These are phyloP conservation scores for Myotis vivesi DNA, from an alignment of 2,797 vertebrate species.

Conservation along the genomic window DNA sequence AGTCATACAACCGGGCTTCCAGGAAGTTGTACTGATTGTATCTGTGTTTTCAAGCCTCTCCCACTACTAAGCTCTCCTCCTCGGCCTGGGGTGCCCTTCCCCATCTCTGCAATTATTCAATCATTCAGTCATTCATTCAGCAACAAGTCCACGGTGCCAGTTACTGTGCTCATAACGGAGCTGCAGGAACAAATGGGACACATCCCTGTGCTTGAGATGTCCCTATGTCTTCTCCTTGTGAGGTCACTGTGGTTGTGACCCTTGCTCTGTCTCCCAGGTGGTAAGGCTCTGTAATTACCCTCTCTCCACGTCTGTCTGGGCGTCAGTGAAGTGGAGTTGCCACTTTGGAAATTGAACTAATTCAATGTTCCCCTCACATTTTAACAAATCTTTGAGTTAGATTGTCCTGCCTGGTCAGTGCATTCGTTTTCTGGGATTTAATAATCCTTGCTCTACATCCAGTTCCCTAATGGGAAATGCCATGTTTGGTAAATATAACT, in stretches of 20 bases:
- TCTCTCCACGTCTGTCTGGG: too few species aligned
- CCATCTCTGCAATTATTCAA: not conserved
- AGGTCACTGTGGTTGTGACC: not conserved
- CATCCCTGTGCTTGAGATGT: not conserved
- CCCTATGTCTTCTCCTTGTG: not conserved
- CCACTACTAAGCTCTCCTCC: not conserved
- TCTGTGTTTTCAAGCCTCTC: not conserved
- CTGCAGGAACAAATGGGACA: not conserved
- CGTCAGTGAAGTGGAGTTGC: not conserved
- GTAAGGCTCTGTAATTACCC: not conserved
- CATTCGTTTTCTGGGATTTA: constrained; percentile 50
- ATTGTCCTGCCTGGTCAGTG: not conserved
- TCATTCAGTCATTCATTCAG: not conserved
- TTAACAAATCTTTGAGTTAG: constrained; percentile 10
- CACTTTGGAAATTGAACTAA: not conserved
- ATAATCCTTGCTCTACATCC: not conserved
- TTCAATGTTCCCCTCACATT: not conserved
- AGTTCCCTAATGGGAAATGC: constrained; percentile 50
- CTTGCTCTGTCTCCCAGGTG: not conserved
- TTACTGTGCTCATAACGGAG: not conserved
- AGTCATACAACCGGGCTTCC: not conserved
- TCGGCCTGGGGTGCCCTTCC: not conserved
- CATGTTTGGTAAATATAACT: constrained; percentile 59
- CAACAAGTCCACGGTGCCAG: not conserved
- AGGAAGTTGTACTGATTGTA: not conserved